A percentile compares a stretch with the other conserved stretches of the same genome.
phyloP scores from a whole-genome alignment of 2,888 invertebrate species.

The Lasioglossum zephyrum region DNA sequence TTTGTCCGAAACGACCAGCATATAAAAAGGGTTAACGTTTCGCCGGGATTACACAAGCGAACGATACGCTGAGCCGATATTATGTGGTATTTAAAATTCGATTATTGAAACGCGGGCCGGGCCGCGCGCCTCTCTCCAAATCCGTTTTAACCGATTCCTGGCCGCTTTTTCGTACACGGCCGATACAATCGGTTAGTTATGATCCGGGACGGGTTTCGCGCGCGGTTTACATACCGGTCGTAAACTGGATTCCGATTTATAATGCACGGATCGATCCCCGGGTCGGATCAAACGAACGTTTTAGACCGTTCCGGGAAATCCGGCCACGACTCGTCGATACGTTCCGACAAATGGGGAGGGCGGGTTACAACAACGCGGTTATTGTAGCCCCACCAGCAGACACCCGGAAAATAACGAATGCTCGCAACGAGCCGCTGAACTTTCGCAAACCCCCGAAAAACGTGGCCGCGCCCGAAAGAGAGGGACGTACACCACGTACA shows the following conservation, averaged over 20 bases:
- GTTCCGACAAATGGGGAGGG: conserved; percentile 27
- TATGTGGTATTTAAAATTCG: conserved; percentile 58
- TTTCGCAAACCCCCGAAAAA: conserved; percentile 24
- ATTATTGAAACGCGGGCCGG: conserved; percentile 48
- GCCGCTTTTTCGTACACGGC: conserved; percentile 37
- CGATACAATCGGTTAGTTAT: conserved; percentile 37
- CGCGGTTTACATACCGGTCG: conserved; percentile 54
- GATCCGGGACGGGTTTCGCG: conserved; percentile 49
- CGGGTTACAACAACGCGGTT: conserved; percentile 4
- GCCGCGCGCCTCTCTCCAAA: conserved; percentile 14
- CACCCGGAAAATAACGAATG: background rate
- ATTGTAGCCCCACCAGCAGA: background rate
- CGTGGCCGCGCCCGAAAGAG: background rate
- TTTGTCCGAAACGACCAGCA: background rate
- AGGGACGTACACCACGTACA: background rate
- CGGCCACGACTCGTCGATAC: conserved; percentile 9
- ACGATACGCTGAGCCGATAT: conserved; percentile 42
- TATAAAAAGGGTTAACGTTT: conserved; percentile 13
- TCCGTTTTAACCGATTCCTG: conserved; percentile 45
- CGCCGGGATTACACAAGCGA: conserved; percentile 37
- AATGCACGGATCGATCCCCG: conserved; percentile 22
- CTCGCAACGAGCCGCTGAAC: background rate
- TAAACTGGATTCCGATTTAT: conserved; percentile 49
- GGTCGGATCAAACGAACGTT: conserved; percentile 46
- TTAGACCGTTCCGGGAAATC: conserved; percentile 32